These are phyloP conservation scores for Brenthis hecate DNA, from an alignment of 2,888 invertebrate species.

Conservation along the genomic window DNA sequence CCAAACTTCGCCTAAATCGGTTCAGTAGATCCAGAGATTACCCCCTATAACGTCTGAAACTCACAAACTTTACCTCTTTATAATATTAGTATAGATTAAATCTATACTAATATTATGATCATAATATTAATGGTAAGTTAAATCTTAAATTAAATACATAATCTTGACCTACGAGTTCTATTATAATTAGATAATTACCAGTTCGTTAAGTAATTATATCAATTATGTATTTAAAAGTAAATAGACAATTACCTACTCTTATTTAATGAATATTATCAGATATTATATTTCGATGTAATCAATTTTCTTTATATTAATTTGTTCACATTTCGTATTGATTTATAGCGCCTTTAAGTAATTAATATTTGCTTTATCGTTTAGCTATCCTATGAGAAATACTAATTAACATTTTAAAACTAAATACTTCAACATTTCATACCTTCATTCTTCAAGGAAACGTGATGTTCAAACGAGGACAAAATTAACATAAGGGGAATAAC, in stretches of 20 bases:
- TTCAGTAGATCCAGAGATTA: too few relatives aligned
- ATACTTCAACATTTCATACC: constrained; percentile 21
- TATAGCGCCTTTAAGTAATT: background rate
- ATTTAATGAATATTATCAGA: background rate
- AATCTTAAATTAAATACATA: too few relatives aligned
- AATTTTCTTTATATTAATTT: background rate
- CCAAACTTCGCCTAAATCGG: too few relatives aligned
- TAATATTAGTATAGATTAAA: too few relatives aligned
- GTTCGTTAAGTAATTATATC: too few relatives aligned
- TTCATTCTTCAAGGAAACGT: constrained; percentile 28
- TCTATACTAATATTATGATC: too few relatives aligned
- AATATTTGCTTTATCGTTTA: background rate
- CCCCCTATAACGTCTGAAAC: too few relatives aligned
- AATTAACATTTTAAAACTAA: background rate
- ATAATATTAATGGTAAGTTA: too few relatives aligned
- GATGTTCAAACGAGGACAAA: constrained; percentile 21
- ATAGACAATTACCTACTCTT: background rate
- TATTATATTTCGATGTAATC: background rate
- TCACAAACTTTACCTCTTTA: too few relatives aligned
- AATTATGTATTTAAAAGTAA: too few relatives aligned
- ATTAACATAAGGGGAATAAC: constrained; percentile 30
- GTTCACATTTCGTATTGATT: background rate
- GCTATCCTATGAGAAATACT: background rate
- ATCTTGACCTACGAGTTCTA: too few relatives aligned
- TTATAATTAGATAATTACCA: too few relatives aligned